These are phyloP conservation scores for Chlamydotis undulata DNA, from an alignment of 2,113 vertebrate species.

Conservation along the genomic window DNA sequence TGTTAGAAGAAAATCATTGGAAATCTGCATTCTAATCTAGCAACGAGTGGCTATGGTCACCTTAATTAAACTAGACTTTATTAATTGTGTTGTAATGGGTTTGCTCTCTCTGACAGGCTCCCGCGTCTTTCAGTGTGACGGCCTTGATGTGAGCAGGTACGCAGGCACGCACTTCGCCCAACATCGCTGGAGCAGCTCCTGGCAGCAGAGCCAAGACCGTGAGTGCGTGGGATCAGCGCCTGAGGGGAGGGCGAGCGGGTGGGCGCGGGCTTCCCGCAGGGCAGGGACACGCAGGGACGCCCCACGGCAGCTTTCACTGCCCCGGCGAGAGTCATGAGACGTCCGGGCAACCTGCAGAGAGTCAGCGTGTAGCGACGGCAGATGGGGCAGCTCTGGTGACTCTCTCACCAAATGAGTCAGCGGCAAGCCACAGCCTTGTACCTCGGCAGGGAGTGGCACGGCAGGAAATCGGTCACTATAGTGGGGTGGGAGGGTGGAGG, in stretches of 20 bases:
- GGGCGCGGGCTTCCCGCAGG: neutral
- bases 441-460: slow-evolving; percentile 1
- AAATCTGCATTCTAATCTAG: neutral
- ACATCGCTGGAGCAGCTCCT: neutral
- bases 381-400: neutral
- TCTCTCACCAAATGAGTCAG: slow-evolving; percentile 38
- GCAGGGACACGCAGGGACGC: neutral
- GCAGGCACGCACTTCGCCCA: fast-evolving
- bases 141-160: neutral
- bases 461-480: slow-evolving; percentile 4
- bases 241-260: fast-evolving
- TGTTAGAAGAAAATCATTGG: neutral
- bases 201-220: neutral
- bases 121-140: neutral
- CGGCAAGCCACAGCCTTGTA: neutral
- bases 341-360: neutral
- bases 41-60: neutral
- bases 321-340: neutral
- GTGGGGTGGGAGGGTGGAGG: fast-evolving
- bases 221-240: neutral
- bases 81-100: neutral
- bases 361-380: neutral
- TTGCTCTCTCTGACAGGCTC: neutral
- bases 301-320: neutral
- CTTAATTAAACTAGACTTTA: neutral